Base-by-base conservation (phyloP, 2,797 vertebrate species). In the Saxicola maurus region DNA sequence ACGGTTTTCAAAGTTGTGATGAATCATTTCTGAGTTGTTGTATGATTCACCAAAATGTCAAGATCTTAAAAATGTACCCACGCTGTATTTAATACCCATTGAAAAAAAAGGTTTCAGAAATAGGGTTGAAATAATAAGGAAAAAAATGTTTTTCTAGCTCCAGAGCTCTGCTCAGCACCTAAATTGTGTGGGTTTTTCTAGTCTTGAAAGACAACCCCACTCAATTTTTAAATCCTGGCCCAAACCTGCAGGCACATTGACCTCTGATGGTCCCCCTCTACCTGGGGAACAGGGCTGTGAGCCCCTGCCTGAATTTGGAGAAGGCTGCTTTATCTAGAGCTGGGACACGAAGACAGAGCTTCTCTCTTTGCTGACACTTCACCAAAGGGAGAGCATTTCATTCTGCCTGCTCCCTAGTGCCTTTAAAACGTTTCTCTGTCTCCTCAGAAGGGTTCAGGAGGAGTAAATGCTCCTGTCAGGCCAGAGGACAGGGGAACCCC, bases 1-100 rank as follows among this genome's bases (percentile, higher is more conserved):
- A 96, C 84, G 49, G 93, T 96, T 96, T 96, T 93, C 80, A 74
- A 31, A 83, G 80, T 85, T 60, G 83, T 6, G 62, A 94, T 97
- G 96, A 97, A 93, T 97, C 96, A 97, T 46, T 87, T 86, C 69
- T 90, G 92, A 92, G 61, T 67, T 57, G 73, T 68, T 1, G 17
- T 14, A 72, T 43, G 95, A 95, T 53, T 92, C 89, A 90, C 68
- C 81, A 88, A 87, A 95, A 93, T 87, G 64, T 75, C 77, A 69
- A 56, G 71, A 84, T 64, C 89, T 92, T 87, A 59, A 90, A 96
- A 94, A 89, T 57, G 65, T 45, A 45, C 42, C 71, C 60, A 30
- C 10, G 1, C 83, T 89, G 52, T 94, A 93, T 82, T 92, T 92
- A 89, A 78, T 37, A 68, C n/a, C 31, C 73, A 82, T 61, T 59